These are phyloP conservation scores for Yoshiicerus persimilis DNA, from an alignment of 1,140 invertebrate species.

Conservation along the genomic window DNA sequence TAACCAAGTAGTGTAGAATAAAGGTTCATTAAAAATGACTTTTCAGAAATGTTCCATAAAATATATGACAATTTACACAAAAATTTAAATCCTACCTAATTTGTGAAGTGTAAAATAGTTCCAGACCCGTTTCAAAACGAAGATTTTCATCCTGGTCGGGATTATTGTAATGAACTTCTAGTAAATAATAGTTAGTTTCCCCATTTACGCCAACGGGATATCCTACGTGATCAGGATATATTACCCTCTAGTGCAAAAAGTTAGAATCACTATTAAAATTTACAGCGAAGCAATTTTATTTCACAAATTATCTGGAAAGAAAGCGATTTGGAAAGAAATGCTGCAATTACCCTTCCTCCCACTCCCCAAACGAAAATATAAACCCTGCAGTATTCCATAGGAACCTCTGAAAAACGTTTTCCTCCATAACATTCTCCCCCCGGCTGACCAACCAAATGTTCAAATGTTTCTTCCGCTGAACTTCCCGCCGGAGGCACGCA, in stretches of 20 bases:
- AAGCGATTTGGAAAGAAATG: background rate
- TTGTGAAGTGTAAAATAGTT: conserved; percentile 7
- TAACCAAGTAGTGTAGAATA: background rate
- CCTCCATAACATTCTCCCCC: conserved; percentile 9
- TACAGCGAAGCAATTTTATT: background rate
- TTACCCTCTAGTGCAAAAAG: background rate
- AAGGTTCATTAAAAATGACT: background rate
- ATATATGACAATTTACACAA: too few species aligned
- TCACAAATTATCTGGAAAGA: background rate
- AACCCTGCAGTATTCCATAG: background rate
- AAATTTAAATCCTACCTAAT: background rate
- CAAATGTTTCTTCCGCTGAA: conserved; percentile 28
- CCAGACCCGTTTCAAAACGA: conserved; percentile 1
- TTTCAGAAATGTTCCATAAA: background rate
- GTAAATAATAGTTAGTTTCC: conserved; percentile 11
- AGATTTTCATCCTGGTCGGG: background rate
- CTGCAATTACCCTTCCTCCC: conserved; percentile 20
- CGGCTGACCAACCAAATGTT: background rate
- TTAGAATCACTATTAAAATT: background rate
- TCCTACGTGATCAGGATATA: conserved; percentile 31
- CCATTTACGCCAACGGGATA: background rate
- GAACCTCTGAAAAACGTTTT: background rate
- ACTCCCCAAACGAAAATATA: conserved; percentile 31
- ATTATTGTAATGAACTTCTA: conserved; percentile 43
- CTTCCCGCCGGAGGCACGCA: conserved; percentile 18